Evolutionary conservation across 2,797 vertebrate genomes (phyloP).

Genomic region (Coregonus sp.): DNA sequence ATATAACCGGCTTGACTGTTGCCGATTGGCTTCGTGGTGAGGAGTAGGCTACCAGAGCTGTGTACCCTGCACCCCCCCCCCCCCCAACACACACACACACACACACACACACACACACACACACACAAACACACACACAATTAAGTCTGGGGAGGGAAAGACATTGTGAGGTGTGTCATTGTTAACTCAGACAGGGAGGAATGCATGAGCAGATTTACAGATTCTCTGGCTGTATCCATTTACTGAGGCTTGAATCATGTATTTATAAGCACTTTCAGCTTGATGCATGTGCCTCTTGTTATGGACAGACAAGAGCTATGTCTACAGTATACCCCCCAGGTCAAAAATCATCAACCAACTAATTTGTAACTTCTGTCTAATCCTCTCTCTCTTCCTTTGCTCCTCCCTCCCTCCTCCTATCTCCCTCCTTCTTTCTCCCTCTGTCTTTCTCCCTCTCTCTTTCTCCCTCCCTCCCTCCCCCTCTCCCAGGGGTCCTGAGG

Average conservation of each 20-base stretch:
- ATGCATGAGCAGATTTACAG: conserved; percentile 61
- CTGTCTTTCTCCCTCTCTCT: conserved; percentile 9
- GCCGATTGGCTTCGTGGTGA: conserved; percentile 38
- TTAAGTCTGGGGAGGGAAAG: conserved; percentile 32
- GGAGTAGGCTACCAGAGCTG: conserved; percentile 42
- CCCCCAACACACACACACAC: not conserved
- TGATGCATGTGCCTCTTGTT: conserved; percentile 62
- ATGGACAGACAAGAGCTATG: conserved; percentile 51
- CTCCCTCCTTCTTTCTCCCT: not conserved
- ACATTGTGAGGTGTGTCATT: conserved; percentile 66
- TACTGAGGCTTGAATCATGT: conserved; percentile 59
- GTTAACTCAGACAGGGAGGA: conserved; percentile 69
- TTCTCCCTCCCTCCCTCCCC: conserved; percentile 5
- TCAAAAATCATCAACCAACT: conserved; percentile 55
- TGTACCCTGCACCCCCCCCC: conserved; percentile 8
- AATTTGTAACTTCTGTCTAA: conserved; percentile 43
- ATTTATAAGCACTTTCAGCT: conserved; percentile 63
- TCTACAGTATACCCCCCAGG: conserved; percentile 59
- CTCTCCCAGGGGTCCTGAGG: conserved; percentile 49
- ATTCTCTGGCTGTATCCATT: conserved; percentile 27
- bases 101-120: not conserved
- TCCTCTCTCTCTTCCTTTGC: not conserved
- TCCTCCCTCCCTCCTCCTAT: conserved; percentile 22
- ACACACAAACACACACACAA: not conserved
- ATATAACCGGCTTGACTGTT: conserved; percentile 49